Conservation (phyloP, 2,888 invertebrate genomes). For the Aphidius colemani region DNA sequence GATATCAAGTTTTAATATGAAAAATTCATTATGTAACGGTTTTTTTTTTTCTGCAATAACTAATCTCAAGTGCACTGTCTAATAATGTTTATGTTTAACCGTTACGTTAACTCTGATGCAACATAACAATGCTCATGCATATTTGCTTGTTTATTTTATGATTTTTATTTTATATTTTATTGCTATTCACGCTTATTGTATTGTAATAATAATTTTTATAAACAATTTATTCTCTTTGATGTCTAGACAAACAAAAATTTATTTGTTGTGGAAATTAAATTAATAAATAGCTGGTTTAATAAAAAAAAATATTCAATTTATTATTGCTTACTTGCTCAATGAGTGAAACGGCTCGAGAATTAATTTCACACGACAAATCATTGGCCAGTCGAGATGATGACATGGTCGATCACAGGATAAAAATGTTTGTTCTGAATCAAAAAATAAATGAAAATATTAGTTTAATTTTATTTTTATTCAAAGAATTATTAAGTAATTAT, state of each 20-base stretch:
- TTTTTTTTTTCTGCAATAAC: background rate
- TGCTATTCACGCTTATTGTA: background rate
- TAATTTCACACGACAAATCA: slow-evolving; percentile 78
- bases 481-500: background rate
- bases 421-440: slow-evolving; percentile 72
- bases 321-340: slow-evolving; percentile 67
- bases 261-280: background rate
- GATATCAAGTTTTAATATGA: too few species aligned
- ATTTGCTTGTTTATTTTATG: too few species aligned
- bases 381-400: slow-evolving; percentile 76
- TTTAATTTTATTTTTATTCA: slow-evolving; percentile 2
- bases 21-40: slow-evolving; percentile 5
- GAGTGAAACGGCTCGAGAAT: slow-evolving; percentile 75
- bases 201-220: background rate
- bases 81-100: slow-evolving; percentile 22
- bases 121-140: background rate
- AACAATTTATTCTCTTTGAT: background rate
- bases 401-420: slow-evolving; percentile 79
- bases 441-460: background rate
- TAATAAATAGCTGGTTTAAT: background rate
- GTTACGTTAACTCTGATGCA: slow-evolving; percentile 20
- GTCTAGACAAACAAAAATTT: background rate
- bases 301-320: background rate
- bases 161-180: too few species aligned
- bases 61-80: slow-evolving; percentile 30